Conservation (phyloP, 2,797 vertebrate species). For the Channa striata region DNA sequence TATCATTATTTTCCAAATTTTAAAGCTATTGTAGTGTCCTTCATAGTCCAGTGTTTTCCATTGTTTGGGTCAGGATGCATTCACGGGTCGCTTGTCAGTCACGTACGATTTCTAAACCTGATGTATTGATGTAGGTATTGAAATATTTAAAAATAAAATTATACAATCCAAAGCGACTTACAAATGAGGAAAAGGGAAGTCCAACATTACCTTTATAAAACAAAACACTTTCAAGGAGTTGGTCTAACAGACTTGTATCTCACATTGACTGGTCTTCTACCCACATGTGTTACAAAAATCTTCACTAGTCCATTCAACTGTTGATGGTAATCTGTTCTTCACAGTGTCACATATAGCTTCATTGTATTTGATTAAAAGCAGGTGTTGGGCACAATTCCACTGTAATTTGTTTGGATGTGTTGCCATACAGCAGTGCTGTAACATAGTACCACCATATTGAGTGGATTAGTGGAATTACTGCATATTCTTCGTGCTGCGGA, state of each 20-base stretch:
- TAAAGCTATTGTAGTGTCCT: background rate
- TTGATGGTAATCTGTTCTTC: constrained; percentile 51
- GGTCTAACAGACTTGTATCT: background rate
- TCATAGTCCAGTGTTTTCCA: background rate
- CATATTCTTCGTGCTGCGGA: constrained; percentile 71
- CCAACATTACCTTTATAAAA: background rate
- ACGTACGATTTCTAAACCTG: background rate
- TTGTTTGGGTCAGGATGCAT: background rate
- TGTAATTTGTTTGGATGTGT: constrained; percentile 70
- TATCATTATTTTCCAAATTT: background rate
- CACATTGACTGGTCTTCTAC: constrained; percentile 3
- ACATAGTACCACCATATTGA: constrained; percentile 80
- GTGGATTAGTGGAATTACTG: constrained; percentile 83
- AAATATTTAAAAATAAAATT: too few relatives aligned
- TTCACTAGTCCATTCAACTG: constrained; percentile 35
- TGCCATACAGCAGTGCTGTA: constrained; percentile 65
- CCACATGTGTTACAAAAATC: constrained; percentile 24
- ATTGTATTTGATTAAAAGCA: constrained; percentile 77
- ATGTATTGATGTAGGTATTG: background rate
- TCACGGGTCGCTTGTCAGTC: background rate
- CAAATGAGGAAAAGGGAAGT: background rate
- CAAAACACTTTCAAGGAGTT: background rate
- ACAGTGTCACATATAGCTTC: constrained; percentile 43
- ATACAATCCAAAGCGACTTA: too few relatives aligned
- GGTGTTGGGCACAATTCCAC: constrained; percentile 75